Base-by-base conservation (phyloP, 2,113 vertebrate species). In the Neolamprologus sp. region DNA sequence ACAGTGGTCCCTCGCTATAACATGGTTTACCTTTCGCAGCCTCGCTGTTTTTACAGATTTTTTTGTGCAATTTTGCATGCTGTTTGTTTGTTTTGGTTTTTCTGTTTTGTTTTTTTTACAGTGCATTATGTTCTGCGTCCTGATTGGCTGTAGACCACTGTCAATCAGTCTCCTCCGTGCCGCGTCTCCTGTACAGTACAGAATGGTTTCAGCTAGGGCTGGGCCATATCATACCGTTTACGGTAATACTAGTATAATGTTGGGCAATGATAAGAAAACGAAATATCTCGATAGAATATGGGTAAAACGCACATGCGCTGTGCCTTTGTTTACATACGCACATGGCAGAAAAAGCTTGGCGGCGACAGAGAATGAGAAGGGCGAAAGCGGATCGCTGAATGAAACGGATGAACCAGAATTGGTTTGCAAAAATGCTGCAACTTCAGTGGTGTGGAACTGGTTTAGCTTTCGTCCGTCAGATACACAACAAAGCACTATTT, bases 41-140 rank as follows among this genome's bases (percentile, higher is more conserved):
- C 53, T 23, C 2, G 6, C 53, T 54, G 53, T 23, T 55, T 12
- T 7, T 13, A 21, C 53, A 55, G n/a, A 21, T 54, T 54, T 21
- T 53, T 54, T 21, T 21, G n/a, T 53, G 51, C n/a, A 53, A 21
- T 6, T 53, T 53, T 53, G 11, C 53, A 55, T 55, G 53, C 53
- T 7, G 53, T 54, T 54, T 21, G 9, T 21, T 53, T 21, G 37
- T 40, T 40, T 5, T 40, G 2, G 2, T 9, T 51, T 51, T 9
- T 19, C 4, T 3, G 1, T 8, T 49, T 19, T 19, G 1, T 0
- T 1, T 10, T 37, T 51, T 51, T 51, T 10, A 21, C 51, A 53
- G 51, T 53, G 9, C 5, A 21, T 53, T 53, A 1, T 21, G 51
- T 53, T 53, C 51, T 21, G 9, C 3, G 1, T 53, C 51, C 51